phyloP scores from a whole-genome alignment of 2,888 invertebrate genomes.

The Atrina japonica region DNA sequence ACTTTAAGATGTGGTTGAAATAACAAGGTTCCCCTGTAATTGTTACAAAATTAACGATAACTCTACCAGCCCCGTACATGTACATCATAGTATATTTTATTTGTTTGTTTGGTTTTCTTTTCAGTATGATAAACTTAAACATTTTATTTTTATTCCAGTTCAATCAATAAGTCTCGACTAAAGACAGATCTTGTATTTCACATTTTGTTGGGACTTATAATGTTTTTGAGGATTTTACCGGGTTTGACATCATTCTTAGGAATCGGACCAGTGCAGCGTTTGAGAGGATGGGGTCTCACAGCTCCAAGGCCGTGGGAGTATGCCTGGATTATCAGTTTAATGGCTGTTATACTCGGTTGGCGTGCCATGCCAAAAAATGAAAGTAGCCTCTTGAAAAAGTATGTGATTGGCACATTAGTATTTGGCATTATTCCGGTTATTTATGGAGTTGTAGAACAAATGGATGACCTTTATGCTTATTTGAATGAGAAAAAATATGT shows the following conservation, averaged over 20 bases:
- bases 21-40: too few species aligned
- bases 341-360: slow-evolving; percentile 91
- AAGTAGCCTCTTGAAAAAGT: slow-evolving; percentile 81
- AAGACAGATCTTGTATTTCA: slow-evolving; percentile 97
- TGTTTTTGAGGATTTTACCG: slow-evolving; percentile 94
- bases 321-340: slow-evolving; percentile 92
- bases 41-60: too few species aligned
- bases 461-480: slow-evolving; percentile 91
- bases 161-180: slow-evolving; percentile 96
- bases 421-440: slow-evolving; percentile 91
- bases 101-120: too few species aligned
- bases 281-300: slow-evolving; percentile 92
- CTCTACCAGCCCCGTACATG: too few species aligned
- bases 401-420: slow-evolving; percentile 86
- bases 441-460: slow-evolving; percentile 91
- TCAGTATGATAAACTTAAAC: too few species aligned
- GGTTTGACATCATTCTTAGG: slow-evolving; percentile 95
- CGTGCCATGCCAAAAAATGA: slow-evolving; percentile 93
- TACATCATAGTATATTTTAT: too few species aligned
- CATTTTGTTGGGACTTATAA: slow-evolving; percentile 92
- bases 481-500: slow-evolving; percentile 86
- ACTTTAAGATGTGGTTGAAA: too few species aligned
- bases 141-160: slow-evolving; percentile 86
- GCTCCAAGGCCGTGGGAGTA: slow-evolving; percentile 96
- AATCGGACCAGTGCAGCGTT: slow-evolving; percentile 92